Base-by-base conservation (phyloP, 2,113 vertebrate species). In the Columba livia region DNA sequence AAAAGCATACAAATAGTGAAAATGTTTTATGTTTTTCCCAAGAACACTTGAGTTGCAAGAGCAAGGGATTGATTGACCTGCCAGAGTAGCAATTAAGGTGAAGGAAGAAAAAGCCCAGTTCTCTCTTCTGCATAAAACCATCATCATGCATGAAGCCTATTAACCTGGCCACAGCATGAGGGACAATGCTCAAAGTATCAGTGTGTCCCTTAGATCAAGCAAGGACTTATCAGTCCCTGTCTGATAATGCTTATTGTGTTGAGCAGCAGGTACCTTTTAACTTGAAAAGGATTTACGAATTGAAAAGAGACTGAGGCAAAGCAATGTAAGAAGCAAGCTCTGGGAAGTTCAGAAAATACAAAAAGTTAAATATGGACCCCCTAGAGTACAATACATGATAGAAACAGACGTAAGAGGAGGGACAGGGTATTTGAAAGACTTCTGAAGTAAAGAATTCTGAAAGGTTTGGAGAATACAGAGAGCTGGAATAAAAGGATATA, bases 391-490 rank as follows among this genome's bases (percentile, higher is more conserved):
- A 67, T 15, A n/a, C 42, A 42, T 0, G 0, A 66, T 15, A 75
- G 67, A 61, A 2, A 2, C 0, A 74, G 42, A 60, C 26, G 34
- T 42, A 71, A 88, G 60, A 65, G 26, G 6, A 8, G 24, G 4
- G 20, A 36, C 9, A 24, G 16, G 10, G 24, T 60, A 57, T 67
- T 74, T 84, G 38, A 89, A 93, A 79, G 36, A 36, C 31, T 75
- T 91, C n/a, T 75, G n/a, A 92, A 77, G 34, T 61, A 51, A 77
- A 88, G n/a, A 90, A 57, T 90, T 89, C 50, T 70, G 31, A 90
- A 90, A 87, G 36, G 62, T 73, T 28, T 48, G 20, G 29, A 91
- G 53, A 81, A 28, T 1, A 81, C 17, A 79, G 11, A 71, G n/a
- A 89, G 78, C 8, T 19, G 60, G 75, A 79, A 79, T 72, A 77